phyloP scores from a whole-genome alignment of 2,888 invertebrate genomes.

The Hofmannophila pseudospretella region DNA sequence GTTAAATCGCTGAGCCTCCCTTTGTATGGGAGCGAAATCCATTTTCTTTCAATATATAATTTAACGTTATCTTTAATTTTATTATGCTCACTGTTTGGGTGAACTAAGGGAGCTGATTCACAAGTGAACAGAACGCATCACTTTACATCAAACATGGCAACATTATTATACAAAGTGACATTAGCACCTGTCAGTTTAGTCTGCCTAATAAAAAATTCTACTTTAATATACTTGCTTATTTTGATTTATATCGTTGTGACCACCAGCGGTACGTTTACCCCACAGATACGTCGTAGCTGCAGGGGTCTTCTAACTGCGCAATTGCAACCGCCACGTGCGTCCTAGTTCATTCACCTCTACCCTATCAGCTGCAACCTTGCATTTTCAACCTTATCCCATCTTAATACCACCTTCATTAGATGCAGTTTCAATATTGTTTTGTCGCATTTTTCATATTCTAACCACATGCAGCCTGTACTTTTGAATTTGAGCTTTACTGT shows the following conservation, averaged over 20 bases:
- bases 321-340: conserved; percentile 65
- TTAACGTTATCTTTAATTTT: no score
- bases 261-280: conserved; percentile 25
- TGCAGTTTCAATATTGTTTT: conserved; percentile 19
- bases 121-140: no score
- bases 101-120: no score
- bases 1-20: no score
- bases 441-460: conserved; percentile 22
- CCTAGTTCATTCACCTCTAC: conserved; percentile 54
- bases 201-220: no score
- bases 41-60: no score
- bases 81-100: no score
- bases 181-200: no score
- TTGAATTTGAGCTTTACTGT: conserved; percentile 5
- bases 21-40: no score
- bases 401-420: conserved; percentile 25
- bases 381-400: conserved; percentile 18
- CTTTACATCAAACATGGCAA: no score
- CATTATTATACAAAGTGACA: no score
- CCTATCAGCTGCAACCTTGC: not conserved
- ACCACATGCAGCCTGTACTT: conserved; percentile 14
- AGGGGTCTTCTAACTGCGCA: conserved; percentile 70
- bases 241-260: conserved; percentile 2
- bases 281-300: conserved; percentile 55
- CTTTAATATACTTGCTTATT: no score